A percentile compares a stretch with the other conserved stretches of the same genome.
These are phyloP conservation scores for Sander vitreus DNA, from an alignment of 2,113 vertebrate genomes.

Conservation along the genomic window DNA sequence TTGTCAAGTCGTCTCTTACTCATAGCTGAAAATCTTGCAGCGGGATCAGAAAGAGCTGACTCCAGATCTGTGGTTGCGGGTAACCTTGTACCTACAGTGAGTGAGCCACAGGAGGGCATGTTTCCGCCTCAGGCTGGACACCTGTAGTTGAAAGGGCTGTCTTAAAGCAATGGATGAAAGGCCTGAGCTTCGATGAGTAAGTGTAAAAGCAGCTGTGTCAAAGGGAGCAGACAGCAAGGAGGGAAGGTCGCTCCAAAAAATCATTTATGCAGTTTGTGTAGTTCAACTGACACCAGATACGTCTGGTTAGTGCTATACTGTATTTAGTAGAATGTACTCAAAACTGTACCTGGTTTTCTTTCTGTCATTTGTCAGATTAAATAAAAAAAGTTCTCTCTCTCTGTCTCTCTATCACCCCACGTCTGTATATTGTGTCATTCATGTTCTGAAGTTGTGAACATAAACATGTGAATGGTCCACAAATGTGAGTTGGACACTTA, in stretches of 20 bases:
- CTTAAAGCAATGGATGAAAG: conserved; percentile 63
- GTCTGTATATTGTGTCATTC: background rate
- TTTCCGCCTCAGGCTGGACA: conserved; percentile 69
- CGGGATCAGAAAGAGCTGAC: conserved; percentile 40
- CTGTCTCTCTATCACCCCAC: no score
- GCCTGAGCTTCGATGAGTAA: conserved; percentile 13
- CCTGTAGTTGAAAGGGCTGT: conserved; percentile 60
- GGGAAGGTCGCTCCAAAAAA: background rate
- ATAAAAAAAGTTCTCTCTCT: no score
- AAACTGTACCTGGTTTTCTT: background rate
- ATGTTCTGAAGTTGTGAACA: background rate
- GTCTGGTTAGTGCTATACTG: background rate
- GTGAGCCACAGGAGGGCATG: conserved; percentile 57
- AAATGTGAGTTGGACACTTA: background rate
- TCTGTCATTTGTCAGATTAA: background rate
- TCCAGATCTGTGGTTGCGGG: conserved; percentile 38
- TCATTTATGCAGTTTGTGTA: background rate
- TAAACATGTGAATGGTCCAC: background rate
- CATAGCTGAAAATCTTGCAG: conserved; percentile 20
- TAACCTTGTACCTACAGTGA: conserved; percentile 60
- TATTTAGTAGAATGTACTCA: background rate
- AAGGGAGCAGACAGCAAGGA: conserved; percentile 13
- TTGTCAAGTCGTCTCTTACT: background rate
- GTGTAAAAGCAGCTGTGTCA: conserved; percentile 38
- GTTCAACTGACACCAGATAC: background rate